Base-by-base conservation (phyloP, 2,113 vertebrate genomes). In the Pluvianellus socialis region DNA sequence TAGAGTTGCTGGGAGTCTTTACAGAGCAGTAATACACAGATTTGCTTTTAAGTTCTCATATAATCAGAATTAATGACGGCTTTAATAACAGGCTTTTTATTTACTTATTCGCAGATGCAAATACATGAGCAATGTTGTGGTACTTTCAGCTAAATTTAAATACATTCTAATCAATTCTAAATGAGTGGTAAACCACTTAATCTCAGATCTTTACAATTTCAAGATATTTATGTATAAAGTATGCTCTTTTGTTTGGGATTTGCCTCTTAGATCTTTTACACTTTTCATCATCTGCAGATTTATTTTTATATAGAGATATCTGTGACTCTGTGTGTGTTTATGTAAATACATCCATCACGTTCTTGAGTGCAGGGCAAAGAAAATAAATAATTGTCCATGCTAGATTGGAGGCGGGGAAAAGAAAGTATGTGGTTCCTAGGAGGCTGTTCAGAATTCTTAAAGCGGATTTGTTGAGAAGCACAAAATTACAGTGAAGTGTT, bases 61-160 rank as follows among this genome's bases (percentile, higher is more conserved):
- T 97, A 96, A 97, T 98, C 94, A 90, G 86, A 98, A 98, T 96
- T 96, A 97, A 97, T 97, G 95, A 94, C 79, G 96, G 87, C 94
- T 98, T 98, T 96, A 94, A 95, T 95, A 97, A 95, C 92, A 88
- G 88, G 94, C 96, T 97, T 97, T 97, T 97, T 97, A 97, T 97
- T 97, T 97, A 96, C 96, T 97, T 96, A 95, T 90, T 97, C 19
- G 67, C 92, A 96, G 84, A 97, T 97, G 95, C 95, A 97, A 96
- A 96, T 96, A 96, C 88, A 95, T 28, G 88, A 94, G 96, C 96
- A 81, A 65, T 94, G 90, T 96, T 97, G 92, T 88, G 95, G 94
- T 97, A 92, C 94, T 97, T 97, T 59, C 96, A 95, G 96, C 96
- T 96, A 96, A 88, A 96, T 96, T 95, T 95, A 96, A 96, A 98